phyloP scores from a whole-genome alignment of 2,888 invertebrate genomes.

The Latrodectus hesperus region DNA sequence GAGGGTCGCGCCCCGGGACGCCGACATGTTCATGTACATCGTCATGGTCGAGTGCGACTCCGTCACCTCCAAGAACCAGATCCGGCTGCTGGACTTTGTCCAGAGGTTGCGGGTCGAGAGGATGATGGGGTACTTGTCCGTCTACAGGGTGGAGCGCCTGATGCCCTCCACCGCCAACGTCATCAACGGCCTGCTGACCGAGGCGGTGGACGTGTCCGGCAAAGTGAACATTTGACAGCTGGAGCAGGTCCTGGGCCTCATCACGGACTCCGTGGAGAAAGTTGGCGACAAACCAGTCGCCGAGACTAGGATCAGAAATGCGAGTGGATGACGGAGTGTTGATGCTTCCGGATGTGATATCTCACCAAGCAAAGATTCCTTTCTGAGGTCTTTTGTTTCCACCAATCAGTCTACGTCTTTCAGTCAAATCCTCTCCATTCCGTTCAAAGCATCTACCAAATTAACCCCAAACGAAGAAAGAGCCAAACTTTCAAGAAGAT shows the following conservation, averaged over 20 bases:
- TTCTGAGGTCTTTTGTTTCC: neutral
- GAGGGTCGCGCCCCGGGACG: conserved; percentile 73
- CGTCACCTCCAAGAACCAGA: conserved; percentile 73
- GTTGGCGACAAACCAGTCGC: neutral
- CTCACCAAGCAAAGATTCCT: neutral
- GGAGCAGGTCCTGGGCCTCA: conserved; percentile 52
- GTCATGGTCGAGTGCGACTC: conserved; percentile 75
- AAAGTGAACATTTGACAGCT: conserved; percentile 64
- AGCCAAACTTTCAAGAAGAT: neutral
- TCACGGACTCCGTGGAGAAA: conserved; percentile 1
- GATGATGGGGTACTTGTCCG: conserved; percentile 75
- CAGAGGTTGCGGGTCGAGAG: conserved; percentile 75
- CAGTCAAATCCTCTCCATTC: neutral
- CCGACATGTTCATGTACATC: conserved; percentile 76
- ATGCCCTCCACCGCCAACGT: conserved; percentile 52
- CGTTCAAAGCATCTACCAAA: neutral
- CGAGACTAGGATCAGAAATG: conserved; percentile 15
- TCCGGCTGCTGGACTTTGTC: conserved; percentile 75
- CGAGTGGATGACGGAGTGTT: conserved; percentile 5
- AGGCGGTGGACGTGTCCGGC: conserved; percentile 38
- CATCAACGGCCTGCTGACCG: conserved; percentile 62
- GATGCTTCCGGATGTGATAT: neutral
- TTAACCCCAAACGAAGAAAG: neutral
- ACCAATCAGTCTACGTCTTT: neutral
- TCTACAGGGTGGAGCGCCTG: conserved; percentile 74